phyloP scores from a whole-genome alignment of 2,797 vertebrate species.

The Triplophysa yarkandensis region DNA sequence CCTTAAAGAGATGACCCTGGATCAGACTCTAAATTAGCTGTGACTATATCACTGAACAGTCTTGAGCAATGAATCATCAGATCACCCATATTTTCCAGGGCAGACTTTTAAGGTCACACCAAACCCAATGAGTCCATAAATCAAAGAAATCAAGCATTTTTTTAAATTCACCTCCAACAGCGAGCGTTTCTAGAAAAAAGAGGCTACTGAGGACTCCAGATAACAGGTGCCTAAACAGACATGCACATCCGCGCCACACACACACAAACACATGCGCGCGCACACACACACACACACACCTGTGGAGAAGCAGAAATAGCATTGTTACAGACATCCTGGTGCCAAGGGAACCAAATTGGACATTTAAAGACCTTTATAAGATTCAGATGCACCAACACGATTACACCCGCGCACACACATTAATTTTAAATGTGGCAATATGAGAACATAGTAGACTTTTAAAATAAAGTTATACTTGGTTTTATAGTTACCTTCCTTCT shows the following conservation, averaged over 20 bases:
- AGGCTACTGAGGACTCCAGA: slow-evolving; percentile 8
- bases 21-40: neutral
- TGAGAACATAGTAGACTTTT: no score
- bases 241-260: slow-evolving; percentile 12
- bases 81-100: slow-evolving; percentile 8
- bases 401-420: neutral
- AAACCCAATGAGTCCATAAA: slow-evolving; percentile 20
- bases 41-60: neutral
- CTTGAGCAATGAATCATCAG: neutral
- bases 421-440: no score
- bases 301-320: slow-evolving; percentile 56
- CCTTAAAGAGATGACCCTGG: slow-evolving; percentile 26
- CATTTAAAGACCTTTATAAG: slow-evolving; percentile 39
- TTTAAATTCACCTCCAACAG: slow-evolving; percentile 3
- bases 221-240: slow-evolving; percentile 27
- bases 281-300: slow-evolving; percentile 50
- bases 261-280: slow-evolving; percentile 49
- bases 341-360: slow-evolving; percentile 36
- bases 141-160: neutral
- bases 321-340: slow-evolving; percentile 46
- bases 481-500: no score
- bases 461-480: no score
- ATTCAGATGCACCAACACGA: neutral
- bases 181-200: slow-evolving; percentile 28
- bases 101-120: slow-evolving; percentile 2